Percentiles rank a stretch among this genome's conserved stretches.
Conservation (phyloP, 1,140 invertebrate genomes). For the Ceratosolen solmsi region DNA sequence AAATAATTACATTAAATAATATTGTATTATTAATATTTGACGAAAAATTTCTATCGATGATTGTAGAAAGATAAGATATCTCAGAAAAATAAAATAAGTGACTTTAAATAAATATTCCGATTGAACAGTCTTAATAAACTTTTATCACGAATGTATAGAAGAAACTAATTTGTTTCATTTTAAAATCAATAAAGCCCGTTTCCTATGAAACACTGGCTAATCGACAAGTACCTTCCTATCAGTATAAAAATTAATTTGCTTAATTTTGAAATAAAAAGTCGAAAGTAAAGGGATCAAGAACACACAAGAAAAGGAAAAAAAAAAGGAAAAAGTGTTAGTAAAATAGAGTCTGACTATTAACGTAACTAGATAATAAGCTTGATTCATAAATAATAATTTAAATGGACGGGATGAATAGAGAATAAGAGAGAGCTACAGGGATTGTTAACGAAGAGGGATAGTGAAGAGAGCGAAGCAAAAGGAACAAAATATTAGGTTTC, state of each 20-base stretch:
- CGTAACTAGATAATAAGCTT: no score
- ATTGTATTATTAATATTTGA: no score
- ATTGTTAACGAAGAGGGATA: slow-evolving; percentile 8
- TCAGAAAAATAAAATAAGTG: background rate
- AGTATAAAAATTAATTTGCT: background rate
- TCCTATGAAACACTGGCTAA: background rate
- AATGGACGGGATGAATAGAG: background rate
- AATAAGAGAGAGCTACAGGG: background rate
- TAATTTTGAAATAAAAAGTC: background rate
- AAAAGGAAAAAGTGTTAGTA: background rate
- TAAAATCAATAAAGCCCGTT: background rate
- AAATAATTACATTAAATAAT: no score
- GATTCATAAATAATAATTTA: no score
- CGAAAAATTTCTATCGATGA: background rate
- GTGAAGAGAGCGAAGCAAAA: slow-evolving; percentile 15
- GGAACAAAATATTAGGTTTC: background rate
- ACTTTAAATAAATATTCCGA: background rate
- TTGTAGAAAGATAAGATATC: background rate
- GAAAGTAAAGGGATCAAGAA: background rate
- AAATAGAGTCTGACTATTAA: background rate
- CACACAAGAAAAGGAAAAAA: no score
- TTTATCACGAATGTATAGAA: background rate
- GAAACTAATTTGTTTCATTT: background rate
- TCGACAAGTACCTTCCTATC: background rate
- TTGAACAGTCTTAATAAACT: background rate